Evolutionary conservation across 2,888 invertebrate genomes (phyloP).

Genomic region (Sinelater perroti): DNA sequence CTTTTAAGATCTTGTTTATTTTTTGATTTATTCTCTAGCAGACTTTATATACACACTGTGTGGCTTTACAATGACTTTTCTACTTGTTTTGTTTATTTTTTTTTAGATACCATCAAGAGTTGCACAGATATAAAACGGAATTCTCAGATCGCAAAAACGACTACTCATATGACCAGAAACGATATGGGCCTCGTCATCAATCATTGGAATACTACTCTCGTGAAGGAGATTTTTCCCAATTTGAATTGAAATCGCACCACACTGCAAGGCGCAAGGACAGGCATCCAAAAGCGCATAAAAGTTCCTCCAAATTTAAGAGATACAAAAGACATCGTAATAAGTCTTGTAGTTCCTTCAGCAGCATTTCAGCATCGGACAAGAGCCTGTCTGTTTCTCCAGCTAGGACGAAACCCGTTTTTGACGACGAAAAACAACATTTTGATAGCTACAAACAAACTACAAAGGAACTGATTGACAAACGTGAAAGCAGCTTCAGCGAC

Average conservation of each 20-base stretch:
- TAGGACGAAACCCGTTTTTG: no score
- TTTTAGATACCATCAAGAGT: not conserved
- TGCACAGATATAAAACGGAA: not conserved
- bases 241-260: not conserved
- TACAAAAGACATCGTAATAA: slow-evolving; percentile 12
- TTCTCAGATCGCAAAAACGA: slow-evolving; percentile 3
- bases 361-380: slow-evolving; percentile 8
- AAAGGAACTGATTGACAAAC: slow-evolving; percentile 18
- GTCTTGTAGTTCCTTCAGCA: not conserved
- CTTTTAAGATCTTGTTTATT: no score
- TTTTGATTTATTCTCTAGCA: no score
- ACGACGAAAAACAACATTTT: not conserved
- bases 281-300: not conserved
- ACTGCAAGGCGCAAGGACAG: slow-evolving; percentile 3
- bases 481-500: not conserved
- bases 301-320: slow-evolving; percentile 7
- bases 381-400: no score
- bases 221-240: slow-evolving; percentile 6
- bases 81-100: no score
- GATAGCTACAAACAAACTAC: slow-evolving; percentile 9
- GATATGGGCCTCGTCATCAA: not conserved
- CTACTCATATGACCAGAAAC: not conserved
- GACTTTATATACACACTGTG: no score
- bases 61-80: no score
- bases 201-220: not conserved